A percentile compares a stretch with the other conserved stretches of the same genome.
phyloP scores from a whole-genome alignment of 2,888 invertebrate genomes.

The Zaprionus bogoriensis region DNA sequence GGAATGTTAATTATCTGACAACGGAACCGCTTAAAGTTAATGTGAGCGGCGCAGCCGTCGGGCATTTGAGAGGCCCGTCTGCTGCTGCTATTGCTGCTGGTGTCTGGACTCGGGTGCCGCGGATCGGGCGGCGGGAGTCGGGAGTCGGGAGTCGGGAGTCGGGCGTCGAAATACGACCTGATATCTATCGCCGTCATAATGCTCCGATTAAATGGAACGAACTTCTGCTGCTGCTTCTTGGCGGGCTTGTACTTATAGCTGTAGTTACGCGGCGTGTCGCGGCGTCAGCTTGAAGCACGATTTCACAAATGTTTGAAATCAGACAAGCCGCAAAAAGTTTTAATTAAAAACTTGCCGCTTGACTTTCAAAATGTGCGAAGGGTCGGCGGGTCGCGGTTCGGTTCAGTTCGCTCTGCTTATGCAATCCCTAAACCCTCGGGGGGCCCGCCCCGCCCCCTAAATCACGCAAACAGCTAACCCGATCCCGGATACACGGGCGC shows the following conservation, averaged over 20 bases:
- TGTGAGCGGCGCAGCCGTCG: constrained; percentile 22
- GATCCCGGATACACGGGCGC: not conserved
- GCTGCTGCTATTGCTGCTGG: not conserved
- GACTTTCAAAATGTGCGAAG: constrained; percentile 35
- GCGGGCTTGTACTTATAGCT: not conserved
- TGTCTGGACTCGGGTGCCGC: not conserved
- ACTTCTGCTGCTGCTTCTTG: not conserved
- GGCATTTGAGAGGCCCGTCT: constrained; percentile 40
- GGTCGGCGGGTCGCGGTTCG: not conserved
- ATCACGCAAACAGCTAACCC: constrained; percentile 11
- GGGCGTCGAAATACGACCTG: not conserved
- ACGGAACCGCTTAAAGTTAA: constrained; percentile 58
- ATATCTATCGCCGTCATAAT: constrained; percentile 22
- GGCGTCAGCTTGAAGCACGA: constrained; percentile 53
- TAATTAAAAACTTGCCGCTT: constrained; percentile 72
- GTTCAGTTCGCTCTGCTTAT: too few species aligned
- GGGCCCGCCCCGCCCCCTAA: not conserved
- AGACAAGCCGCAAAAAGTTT: constrained; percentile 64
- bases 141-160: not conserved
- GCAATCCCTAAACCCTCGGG: not conserved
- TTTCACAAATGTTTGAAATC: constrained; percentile 68
- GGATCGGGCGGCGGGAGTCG: not conserved
- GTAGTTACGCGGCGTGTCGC: not conserved
- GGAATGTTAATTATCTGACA: constrained; percentile 75
- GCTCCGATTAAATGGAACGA: constrained; percentile 28